Evolutionary conservation across 1,140 invertebrate genomes (phyloP).

Genomic region (Drosophila sechellia): DNA sequence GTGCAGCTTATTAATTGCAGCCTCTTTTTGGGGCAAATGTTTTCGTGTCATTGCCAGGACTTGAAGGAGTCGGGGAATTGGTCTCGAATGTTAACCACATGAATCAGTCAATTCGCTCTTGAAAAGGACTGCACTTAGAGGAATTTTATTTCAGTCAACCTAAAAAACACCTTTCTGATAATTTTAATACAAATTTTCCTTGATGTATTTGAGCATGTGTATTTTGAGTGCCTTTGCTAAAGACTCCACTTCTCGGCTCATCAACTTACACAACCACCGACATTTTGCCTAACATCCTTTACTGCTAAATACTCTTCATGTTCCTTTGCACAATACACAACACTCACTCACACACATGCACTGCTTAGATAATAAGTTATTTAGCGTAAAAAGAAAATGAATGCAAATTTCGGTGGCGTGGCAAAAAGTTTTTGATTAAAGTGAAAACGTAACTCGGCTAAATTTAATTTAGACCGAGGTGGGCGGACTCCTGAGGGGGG

Average conservation of each 20-base stretch:
- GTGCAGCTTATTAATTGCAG: conserved; percentile 65
- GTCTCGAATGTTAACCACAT: conserved; percentile 24
- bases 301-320: conserved; percentile 31
- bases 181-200: not conserved
- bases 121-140: not conserved
- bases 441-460: conserved; percentile 77
- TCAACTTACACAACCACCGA: conserved; percentile 39
- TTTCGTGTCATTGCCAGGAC: conserved; percentile 43
- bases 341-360: conserved; percentile 5
- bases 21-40: conserved; percentile 25
- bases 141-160: not conserved
- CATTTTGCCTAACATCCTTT: conserved; percentile 56
- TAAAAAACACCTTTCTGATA: not conserved
- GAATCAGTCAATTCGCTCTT: conserved; percentile 40
- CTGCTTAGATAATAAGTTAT: conserved; percentile 82
- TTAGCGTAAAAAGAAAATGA: conserved; percentile 83
- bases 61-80: not conserved
- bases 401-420: conserved; percentile 74
- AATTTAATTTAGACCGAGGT: conserved; percentile 39
- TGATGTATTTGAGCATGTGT: not conserved
- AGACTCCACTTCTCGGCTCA: conserved; percentile 12
- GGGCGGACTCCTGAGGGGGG: not conserved
- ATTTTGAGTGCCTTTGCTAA: conserved; percentile 28
- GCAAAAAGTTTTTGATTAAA: conserved; percentile 80
- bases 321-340: conserved; percentile 10